These are phyloP conservation scores for Cyrtorhinus lividipennis DNA, from an alignment of 1,140 invertebrate genomes.

Conservation along the genomic window DNA sequence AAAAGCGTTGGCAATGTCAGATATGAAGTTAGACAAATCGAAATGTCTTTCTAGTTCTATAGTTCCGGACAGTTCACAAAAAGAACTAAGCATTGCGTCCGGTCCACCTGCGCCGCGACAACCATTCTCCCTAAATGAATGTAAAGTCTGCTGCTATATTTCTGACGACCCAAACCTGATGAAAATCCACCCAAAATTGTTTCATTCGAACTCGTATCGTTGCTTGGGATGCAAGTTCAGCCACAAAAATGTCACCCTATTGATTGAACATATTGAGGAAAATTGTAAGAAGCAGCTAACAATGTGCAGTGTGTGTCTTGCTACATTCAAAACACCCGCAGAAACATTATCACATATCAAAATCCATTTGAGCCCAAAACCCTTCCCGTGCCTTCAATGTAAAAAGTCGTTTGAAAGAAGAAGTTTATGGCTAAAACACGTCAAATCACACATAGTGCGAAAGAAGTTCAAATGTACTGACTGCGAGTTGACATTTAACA, in stretches of 20 bases:
- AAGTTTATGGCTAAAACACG: slow-evolving; percentile 8
- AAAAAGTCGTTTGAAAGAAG: background rate
- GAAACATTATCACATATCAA: background rate
- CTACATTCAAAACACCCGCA: background rate
- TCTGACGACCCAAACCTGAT: background rate
- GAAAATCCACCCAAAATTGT: slow-evolving; percentile 8
- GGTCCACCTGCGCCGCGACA: too few relatives aligned
- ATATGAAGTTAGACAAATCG: background rate
- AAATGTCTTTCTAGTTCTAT: background rate
- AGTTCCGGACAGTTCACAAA: background rate
- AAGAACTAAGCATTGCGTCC: background rate
- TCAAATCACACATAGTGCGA: background rate
- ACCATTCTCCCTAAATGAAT: too few relatives aligned
- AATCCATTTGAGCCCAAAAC: background rate
- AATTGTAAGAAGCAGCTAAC: background rate
- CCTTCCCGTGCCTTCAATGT: background rate
- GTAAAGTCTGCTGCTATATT: background rate
- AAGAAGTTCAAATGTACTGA: background rate
- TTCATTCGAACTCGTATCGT: slow-evolving; percentile 14
- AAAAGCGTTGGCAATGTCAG: background rate
- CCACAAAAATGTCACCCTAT: background rate
- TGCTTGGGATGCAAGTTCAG: slow-evolving; percentile 13
- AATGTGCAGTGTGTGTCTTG: background rate
- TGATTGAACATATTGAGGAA: background rate
- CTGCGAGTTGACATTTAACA: slow-evolving; percentile 3